Evolutionary conservation across 2,113 vertebrate genomes (phyloP).

Genomic region (Urocolius indicus): DNA sequence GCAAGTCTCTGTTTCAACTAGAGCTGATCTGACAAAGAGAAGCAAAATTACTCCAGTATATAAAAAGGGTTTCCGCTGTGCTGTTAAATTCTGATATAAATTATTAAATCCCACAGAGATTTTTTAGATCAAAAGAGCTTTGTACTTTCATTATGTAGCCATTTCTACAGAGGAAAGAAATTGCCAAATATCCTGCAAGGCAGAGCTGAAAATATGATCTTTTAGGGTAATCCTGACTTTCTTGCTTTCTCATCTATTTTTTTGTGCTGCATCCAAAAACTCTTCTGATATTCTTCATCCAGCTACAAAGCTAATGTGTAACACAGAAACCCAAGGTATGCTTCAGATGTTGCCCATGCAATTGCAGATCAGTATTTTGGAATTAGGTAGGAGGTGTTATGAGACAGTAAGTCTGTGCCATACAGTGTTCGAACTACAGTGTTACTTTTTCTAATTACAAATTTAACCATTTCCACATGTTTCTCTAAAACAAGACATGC

Average conservation of each 20-base stretch:
- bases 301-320: background rate
- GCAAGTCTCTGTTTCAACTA: conserved; percentile 8
- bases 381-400: background rate
- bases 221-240: conserved; percentile 17
- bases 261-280: background rate
- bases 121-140: conserved; percentile 57
- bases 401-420: background rate
- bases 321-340: background rate
- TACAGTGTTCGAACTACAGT: background rate
- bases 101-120: conserved; percentile 46
- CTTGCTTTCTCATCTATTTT: background rate
- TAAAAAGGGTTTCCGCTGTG: conserved; percentile 53
- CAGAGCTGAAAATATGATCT: conserved; percentile 33
- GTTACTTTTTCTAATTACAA: background rate
- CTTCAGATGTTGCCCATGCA: background rate
- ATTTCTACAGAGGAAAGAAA: conserved; percentile 31
- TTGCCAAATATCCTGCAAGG: conserved; percentile 40
- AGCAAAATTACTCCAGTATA: conserved; percentile 26
- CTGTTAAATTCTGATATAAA: conserved; percentile 58
- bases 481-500: background rate
- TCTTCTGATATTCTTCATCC: background rate
- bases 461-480: background rate
- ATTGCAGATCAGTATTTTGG: background rate
- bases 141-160: conserved; percentile 38
- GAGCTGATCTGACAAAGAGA: conserved; percentile 9